phyloP scores from a whole-genome alignment of 2,113 vertebrate species.

The Fukomys damarensis region DNA sequence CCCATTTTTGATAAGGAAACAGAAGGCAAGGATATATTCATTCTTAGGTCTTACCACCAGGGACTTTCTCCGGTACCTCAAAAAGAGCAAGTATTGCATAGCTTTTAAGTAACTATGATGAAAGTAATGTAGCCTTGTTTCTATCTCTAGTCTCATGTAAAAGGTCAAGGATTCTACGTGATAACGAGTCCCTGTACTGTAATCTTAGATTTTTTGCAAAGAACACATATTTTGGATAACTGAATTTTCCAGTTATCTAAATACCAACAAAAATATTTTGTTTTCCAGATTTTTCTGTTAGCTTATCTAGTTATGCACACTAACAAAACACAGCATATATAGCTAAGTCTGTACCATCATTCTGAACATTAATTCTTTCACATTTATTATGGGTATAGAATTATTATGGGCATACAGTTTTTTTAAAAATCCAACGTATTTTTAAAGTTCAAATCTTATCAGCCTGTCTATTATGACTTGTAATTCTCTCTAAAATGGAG shows the following conservation, averaged over 20 bases:
- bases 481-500: conserved; percentile 11
- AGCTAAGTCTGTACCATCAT: background rate
- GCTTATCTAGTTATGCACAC: background rate
- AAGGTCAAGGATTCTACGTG: background rate
- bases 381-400: background rate
- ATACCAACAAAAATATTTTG: background rate
- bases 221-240: conserved; percentile 13
- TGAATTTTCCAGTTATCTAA: conserved; percentile 39
- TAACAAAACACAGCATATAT: background rate
- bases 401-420: background rate
- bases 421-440: background rate
- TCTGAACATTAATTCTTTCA: background rate
- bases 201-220: background rate
- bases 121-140: background rate
- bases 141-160: background rate
- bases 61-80: background rate
- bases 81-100: background rate
- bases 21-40: background rate
- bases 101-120: background rate
- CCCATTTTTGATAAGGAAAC: background rate
- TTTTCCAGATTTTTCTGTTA: background rate
- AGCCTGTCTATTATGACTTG: conserved; percentile 21
- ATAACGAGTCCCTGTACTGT: background rate
- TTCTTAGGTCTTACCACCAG: background rate
- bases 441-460: background rate